Base-by-base conservation (phyloP, 2,888 invertebrate species). In the Clunio marinus region DNA sequence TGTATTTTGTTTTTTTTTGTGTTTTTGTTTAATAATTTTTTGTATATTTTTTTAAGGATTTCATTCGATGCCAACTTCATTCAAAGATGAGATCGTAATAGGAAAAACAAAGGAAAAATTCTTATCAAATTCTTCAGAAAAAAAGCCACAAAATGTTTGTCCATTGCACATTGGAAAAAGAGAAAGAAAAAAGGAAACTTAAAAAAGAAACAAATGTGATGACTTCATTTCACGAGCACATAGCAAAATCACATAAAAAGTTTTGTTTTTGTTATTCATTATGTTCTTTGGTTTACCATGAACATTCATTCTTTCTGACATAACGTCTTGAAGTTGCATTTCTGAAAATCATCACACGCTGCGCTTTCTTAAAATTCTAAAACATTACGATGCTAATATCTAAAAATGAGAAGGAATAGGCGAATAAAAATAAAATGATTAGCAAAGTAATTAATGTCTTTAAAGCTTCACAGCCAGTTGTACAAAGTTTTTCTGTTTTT, bases 391-490 rank as follows among this genome's bases (percentile, higher is more conserved):
- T 22, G 22, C 22, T 22, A 17, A 51, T 22, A n/a, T 51, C 51
- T 51, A 51, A 22, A n/a, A 51, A 51, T 22, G 51, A 51, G 22
- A 41, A 15, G 22, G 51, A 51, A 51, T 51, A 3, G 7, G 51
- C 51, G 22, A 22, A 22, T 4, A 45, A 45, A 45, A 15, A n/a
- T 45, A 45, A n/a, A 45, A 51, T 22, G 22, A 22, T 22, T 17
- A 17, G 51, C 17, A n/a, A 22, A n/a, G n/a, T n/a, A n/a, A 20
- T 51, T n/a, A 17, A 22, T 51, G 17, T 51, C 22, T 51, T 51
- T n/a, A 51, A 51, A 51, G 51, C 51, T 22, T 51, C 51, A 51
- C 51, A 51, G 51, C 51, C 51, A 51, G 7, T 22, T 51, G 17
- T 13, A n/a, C n/a, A n/a, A n/a, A n/a, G n/a, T n/a, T n/a, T n/a